These are phyloP conservation scores for Allobates femoralis DNA, from an alignment of 2,797 vertebrate genomes.

Conservation along the genomic window DNA sequence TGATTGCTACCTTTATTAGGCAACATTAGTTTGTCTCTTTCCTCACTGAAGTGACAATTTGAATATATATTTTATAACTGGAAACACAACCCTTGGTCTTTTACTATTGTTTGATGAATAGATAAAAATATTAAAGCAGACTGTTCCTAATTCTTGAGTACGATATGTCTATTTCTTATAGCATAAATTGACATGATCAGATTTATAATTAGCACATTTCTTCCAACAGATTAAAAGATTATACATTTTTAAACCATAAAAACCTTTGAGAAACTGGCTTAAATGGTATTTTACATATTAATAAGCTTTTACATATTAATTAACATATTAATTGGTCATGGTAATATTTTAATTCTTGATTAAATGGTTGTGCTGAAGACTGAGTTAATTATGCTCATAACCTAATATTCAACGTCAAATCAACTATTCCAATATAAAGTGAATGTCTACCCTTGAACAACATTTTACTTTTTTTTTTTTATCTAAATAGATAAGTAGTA, in stretches of 20 bases:
- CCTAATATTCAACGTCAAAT: background rate
- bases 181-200: background rate
- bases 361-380: background rate
- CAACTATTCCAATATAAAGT: background rate
- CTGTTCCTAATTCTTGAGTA: too few species aligned
- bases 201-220: background rate
- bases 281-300: slow-evolving; percentile 17
- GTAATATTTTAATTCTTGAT: background rate
- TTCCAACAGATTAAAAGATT: slow-evolving; percentile 1
- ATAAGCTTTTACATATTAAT: background rate
- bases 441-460: too few species aligned
- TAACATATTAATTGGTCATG: slow-evolving; percentile 2
- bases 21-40: too few species aligned
- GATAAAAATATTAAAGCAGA: too few species aligned
- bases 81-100: too few species aligned
- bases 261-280: background rate
- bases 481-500: too few species aligned
- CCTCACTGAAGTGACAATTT: too few species aligned
- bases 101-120: too few species aligned
- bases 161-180: background rate
- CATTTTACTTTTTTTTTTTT: too few species aligned
- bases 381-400: background rate
- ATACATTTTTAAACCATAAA: background rate
- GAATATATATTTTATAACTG: too few species aligned
- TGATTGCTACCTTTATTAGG: too few species aligned